These are phyloP conservation scores for Mesochorus sp. DNA, from an alignment of 2,888 invertebrate species.

Conservation along the genomic window DNA sequence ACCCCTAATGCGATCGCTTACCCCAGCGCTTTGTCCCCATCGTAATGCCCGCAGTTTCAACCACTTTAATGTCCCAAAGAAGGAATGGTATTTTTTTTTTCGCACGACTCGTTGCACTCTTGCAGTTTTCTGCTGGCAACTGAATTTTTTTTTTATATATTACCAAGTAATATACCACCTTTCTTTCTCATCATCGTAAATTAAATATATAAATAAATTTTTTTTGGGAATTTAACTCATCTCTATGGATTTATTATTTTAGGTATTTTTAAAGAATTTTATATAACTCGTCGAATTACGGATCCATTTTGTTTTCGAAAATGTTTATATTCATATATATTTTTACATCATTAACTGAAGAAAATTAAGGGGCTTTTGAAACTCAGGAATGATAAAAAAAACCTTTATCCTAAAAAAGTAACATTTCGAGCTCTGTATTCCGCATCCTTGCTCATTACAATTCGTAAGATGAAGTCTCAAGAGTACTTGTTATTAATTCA, in stretches of 20 bases:
- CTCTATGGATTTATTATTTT: too few relatives aligned
- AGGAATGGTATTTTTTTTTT: conserved; percentile 52
- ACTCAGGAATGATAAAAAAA: too few relatives aligned
- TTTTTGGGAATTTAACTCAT: too few relatives aligned
- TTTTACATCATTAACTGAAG: too few relatives aligned
- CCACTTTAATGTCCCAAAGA: conserved; percentile 64
- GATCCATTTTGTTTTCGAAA: too few relatives aligned
- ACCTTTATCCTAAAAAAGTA: neutral
- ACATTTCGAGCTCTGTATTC: neutral
- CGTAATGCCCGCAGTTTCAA: conserved; percentile 63
- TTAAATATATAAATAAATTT: too few relatives aligned
- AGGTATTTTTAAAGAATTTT: too few relatives aligned
- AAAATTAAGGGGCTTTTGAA: too few relatives aligned
- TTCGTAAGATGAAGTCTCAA: conserved; percentile 34
- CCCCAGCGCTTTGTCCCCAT: conserved; percentile 55
- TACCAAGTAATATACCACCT: conserved; percentile 3
- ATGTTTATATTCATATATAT: too few relatives aligned
- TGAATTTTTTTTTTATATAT: conserved; percentile 54
- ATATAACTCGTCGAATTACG: too few relatives aligned
- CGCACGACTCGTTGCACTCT: neutral
- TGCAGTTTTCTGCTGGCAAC: conserved; percentile 40
- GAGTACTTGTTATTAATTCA: conserved; percentile 52
- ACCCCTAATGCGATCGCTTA: conserved; percentile 55
- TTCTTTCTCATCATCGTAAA: neutral
- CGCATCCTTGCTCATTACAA: neutral